A percentile compares a stretch with the other conserved stretches of the same genome.
Conservation (phyloP, 2,113 vertebrate genomes). For the Theristicus caerulescens region DNA sequence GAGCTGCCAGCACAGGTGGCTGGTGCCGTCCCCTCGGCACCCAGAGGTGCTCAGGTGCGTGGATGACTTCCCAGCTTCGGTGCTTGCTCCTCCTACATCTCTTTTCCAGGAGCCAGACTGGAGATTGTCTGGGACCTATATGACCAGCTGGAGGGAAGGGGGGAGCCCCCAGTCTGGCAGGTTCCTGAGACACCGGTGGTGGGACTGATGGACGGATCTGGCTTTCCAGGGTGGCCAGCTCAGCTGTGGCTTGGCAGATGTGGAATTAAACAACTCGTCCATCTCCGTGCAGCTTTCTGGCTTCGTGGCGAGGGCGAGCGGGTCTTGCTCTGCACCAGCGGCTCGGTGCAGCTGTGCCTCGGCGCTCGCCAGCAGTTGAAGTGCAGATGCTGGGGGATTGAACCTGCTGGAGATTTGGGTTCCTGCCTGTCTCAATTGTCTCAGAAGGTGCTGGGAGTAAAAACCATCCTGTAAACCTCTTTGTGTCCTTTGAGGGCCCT, state of each 20-base stretch:
- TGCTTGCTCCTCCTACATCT: not conserved
- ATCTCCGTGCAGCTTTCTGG: not conserved
- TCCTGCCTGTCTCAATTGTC: not conserved
- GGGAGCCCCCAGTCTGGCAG: not conserved
- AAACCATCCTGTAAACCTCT: not conserved
- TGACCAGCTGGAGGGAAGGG: rapidly evolving
- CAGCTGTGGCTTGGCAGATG: not conserved
- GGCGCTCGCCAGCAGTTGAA: not conserved
- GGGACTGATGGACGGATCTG: not conserved
- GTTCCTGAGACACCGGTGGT: not conserved
- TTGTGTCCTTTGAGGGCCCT: not conserved
- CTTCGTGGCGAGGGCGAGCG: rapidly evolving
- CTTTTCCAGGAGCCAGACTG: not conserved
- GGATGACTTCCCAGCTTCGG: not conserved
- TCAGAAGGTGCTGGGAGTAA: not conserved
- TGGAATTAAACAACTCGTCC: not conserved
- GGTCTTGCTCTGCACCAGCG: rapidly evolving
- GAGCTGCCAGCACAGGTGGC: not conserved
- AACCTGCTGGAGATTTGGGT: not conserved
- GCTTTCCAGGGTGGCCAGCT: not conserved
- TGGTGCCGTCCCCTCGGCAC: not conserved
- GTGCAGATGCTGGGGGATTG: not conserved
- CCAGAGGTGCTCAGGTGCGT: not conserved
- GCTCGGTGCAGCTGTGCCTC: not conserved
- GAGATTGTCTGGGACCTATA: not conserved